Evolutionary conservation across 2,113 vertebrate species (phyloP).

Genomic region (Melanotaenia duboulayi): DNA sequence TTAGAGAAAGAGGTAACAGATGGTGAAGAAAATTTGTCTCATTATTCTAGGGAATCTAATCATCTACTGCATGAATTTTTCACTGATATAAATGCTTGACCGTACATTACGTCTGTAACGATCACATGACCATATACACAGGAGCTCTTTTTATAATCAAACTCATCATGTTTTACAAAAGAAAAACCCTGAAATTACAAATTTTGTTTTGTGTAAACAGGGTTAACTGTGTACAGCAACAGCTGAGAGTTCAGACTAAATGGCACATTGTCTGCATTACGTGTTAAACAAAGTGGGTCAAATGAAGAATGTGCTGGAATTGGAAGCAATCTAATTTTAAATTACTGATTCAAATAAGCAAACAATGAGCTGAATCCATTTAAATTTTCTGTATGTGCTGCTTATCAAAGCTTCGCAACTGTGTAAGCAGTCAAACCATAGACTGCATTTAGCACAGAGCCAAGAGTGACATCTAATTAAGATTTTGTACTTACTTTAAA

Average conservation of each 20-base stretch:
- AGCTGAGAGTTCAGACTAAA: background rate
- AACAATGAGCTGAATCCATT: no score
- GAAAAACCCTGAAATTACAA: background rate
- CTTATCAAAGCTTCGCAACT: no score
- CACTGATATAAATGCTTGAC: background rate
- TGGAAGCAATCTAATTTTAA: no score
- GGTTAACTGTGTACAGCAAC: background rate
- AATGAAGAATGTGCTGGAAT: no score
- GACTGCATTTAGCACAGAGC: background rate
- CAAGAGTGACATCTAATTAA: background rate
- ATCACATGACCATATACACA: background rate
- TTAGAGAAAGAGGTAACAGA: constrained; percentile 2
- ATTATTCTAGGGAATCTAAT: background rate
- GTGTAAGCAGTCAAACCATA: no score
- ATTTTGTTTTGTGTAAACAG: background rate
- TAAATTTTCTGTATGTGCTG: no score
- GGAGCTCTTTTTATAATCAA: background rate
- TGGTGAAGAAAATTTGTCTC: background rate
- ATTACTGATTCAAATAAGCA: no score
- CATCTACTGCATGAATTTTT: background rate
- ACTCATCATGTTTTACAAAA: background rate
- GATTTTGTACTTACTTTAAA: no score
- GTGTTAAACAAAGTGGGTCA: no score
- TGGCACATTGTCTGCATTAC: background rate
- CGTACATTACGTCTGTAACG: no score